Conservation (phyloP, 2,888 invertebrate species). For the Heliconius sara region DNA sequence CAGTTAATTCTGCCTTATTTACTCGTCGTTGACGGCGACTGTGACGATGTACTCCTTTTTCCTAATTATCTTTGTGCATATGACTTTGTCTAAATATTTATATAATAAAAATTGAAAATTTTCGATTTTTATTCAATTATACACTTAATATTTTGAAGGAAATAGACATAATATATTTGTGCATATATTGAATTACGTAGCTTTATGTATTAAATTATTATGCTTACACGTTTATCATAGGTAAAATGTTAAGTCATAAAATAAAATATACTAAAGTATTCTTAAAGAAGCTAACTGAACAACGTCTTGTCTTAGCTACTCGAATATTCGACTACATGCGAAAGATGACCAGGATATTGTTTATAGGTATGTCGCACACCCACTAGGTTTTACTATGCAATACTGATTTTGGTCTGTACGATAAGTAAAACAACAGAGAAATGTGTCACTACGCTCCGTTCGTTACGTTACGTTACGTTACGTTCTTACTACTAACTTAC, state of each 20-base stretch:
- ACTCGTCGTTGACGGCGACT: constrained; percentile 8
- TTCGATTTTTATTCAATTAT: not conserved
- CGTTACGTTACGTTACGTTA: too few relatives aligned
- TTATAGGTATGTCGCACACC: too few relatives aligned
- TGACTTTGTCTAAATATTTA: not conserved
- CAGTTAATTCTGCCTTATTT: constrained; percentile 41
- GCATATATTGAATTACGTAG: not conserved
- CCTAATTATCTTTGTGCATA: not conserved
- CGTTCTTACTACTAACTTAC: too few relatives aligned
- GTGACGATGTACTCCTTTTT: constrained; percentile 10
- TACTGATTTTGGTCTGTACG: too few relatives aligned
- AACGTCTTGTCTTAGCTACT: not conserved
- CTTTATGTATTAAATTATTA: not conserved
- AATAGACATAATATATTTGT: not conserved
- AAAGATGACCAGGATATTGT: not conserved
- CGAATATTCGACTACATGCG: not conserved
- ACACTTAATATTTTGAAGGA: not conserved
- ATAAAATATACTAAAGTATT: not conserved
- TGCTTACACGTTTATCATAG: not conserved
- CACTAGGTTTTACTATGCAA: too few relatives aligned
- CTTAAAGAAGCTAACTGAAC: not conserved
- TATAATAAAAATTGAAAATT: not conserved
- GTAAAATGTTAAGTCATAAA: not conserved
- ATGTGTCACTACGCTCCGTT: too few relatives aligned
- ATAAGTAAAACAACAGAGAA: too few relatives aligned